phyloP scores from a whole-genome alignment of 1,140 invertebrate species.

The Berghia stephanieae region DNA sequence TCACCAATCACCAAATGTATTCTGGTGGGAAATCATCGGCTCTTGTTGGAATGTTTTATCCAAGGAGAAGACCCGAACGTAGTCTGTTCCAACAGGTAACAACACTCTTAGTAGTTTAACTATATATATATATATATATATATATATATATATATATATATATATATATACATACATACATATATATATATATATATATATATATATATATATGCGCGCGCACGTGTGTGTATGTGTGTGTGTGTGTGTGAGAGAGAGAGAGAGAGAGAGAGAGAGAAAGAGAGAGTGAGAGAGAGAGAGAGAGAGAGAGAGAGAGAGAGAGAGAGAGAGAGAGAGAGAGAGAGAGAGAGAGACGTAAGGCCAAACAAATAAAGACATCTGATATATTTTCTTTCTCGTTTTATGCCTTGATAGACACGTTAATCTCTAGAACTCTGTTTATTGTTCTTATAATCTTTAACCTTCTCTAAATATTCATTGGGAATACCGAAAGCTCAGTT shows the following conservation, averaged over 20 bases:
- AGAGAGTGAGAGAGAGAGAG: neutral
- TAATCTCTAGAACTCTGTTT: too few species aligned
- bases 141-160: too few species aligned
- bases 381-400: too few species aligned
- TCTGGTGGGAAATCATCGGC: slow-evolving; percentile 1
- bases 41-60: slow-evolving; percentile 7
- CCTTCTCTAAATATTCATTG: too few species aligned
- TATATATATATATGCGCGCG: too few species aligned
- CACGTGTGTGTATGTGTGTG: neutral
- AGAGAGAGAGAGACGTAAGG: neutral
- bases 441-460: too few species aligned
- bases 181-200: too few species aligned
- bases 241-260: too few species aligned
- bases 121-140: too few species aligned
- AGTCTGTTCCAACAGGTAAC: slow-evolving; percentile 18
- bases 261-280: neutral
- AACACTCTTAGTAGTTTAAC: too few species aligned
- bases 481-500: neutral
- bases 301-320: neutral
- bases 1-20: neutral
- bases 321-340: neutral
- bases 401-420: too few species aligned
- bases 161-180: too few species aligned
- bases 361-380: neutral
- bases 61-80: slow-evolving; percentile 18